Evolutionary conservation across 2,888 invertebrate species (phyloP), one percentile per base, ranked within the genome.

Genomic region (Autographa gamma): DNA sequence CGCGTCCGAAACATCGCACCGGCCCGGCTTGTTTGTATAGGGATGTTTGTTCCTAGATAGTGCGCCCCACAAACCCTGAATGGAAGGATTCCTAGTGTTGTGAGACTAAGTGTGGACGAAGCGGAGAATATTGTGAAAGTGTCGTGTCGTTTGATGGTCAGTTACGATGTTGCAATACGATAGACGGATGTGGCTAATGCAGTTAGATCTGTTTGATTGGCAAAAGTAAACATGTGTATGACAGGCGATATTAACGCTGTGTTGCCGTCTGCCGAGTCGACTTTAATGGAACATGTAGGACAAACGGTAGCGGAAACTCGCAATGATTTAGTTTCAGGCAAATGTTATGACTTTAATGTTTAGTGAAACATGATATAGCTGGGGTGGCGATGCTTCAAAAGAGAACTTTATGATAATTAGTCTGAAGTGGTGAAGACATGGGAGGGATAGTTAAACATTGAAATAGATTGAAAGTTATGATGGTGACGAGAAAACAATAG

Each of bases 41-140:
- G 92, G 93, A 94, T 95, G 94, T 93, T 93, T 93, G 90, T 92
- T 89, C 89, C 88, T 81, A 91, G 93, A 94, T 93, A 93, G 94
- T 93, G 94, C 88, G 90, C 81, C 88, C 89, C 87, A 91, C 87
- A 91, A 91, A 90, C 89, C 89, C 86, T 86, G 85, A 89, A 86
- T 83, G 93, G 77, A 83, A 77, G 73, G 91, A 93, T 93, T 90
- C 83, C 87, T 86, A 70, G 93, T 92, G 93, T 83, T 89, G 93
- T 93, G 93, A 88, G 88, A 82, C 81, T 83, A 79, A 85, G 83
- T 82, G 86, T 81, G 66, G 79, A 74, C 73, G 54, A 66, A 63
- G 60, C 69, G 73, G 78, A 81, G 81, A 79, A 80, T 79, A 83
- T 80, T 85, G 92, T 93, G 92, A 85, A 83, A 89, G 92, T 93